A percentile compares a stretch with the other conserved stretches of the same genome.
phyloP scores from a whole-genome alignment of 2,113 vertebrate species.

The Pterophyllum scalare region DNA sequence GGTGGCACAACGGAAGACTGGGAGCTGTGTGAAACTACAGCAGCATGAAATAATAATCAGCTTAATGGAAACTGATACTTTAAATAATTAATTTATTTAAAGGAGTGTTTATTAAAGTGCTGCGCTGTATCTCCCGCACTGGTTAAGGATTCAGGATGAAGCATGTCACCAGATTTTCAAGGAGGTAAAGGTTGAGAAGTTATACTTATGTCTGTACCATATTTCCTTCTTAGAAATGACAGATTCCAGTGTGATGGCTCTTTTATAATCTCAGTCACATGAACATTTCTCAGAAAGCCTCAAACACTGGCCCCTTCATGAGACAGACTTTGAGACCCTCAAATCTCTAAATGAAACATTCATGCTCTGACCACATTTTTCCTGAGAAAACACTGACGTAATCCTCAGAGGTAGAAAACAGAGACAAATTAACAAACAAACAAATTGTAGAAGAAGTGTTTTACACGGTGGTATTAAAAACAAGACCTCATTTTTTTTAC shows the following conservation, averaged over 20 bases:
- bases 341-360: neutral
- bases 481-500: neutral
- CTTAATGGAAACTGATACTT: neutral
- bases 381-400: neutral
- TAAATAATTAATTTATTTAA: neutral
- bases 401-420: neutral
- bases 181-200: neutral
- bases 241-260: neutral
- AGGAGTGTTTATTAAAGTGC: neutral
- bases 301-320: constrained; percentile 30
- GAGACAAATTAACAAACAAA: neutral
- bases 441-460: neutral
- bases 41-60: neutral
- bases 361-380: neutral
- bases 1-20: too few relatives aligned
- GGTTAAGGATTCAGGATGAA: neutral
- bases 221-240: neutral
- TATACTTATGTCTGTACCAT: neutral
- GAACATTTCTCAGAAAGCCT: neutral
- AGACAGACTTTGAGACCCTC: too few relatives aligned
- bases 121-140: too few relatives aligned
- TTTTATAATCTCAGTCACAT: neutral
- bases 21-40: too few relatives aligned
- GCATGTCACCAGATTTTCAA: neutral
- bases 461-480: neutral